Conservation (phyloP, 53 echinoderm and acorn worm species). For the Temnopleurus reevesii region DNA sequence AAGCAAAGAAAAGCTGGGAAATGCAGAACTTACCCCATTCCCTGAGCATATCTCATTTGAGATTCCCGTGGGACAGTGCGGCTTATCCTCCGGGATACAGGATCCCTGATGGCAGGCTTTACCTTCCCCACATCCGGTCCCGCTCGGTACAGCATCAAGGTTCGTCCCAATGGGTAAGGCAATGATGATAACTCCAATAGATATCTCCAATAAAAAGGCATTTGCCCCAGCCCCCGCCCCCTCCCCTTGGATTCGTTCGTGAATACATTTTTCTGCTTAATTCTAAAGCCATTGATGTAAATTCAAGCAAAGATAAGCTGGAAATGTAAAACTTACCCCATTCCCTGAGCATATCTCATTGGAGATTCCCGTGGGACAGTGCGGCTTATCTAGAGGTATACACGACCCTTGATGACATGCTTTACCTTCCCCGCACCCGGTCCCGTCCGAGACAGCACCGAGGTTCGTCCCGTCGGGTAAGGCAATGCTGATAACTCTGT, state of each 20-base stretch:
- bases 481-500: background rate
- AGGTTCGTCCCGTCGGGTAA: constrained; percentile 22
- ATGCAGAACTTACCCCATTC: constrained; percentile 39
- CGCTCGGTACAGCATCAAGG: background rate
- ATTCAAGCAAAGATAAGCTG: too few relatives aligned
- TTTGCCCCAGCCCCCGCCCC: too few relatives aligned
- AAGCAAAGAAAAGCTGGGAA: too few relatives aligned
- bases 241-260: too few relatives aligned
- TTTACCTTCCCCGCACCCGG: background rate
- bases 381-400: background rate
- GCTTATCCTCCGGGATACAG: background rate
- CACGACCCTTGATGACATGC: constrained; percentile 2
- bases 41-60: background rate
- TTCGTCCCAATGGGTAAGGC: constrained; percentile 10
- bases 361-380: background rate
- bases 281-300: too few relatives aligned
- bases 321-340: constrained; percentile 37
- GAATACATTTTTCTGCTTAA: too few relatives aligned
- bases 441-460: constrained; percentile 26
- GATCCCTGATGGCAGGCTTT: background rate
- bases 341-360: constrained; percentile 3
- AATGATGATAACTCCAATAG: background rate
- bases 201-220: too few relatives aligned
- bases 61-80: background rate
- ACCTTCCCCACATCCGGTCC: background rate